These are phyloP conservation scores for Sparus aurata DNA, from an alignment of 2,797 vertebrate species.

Conservation along the genomic window DNA sequence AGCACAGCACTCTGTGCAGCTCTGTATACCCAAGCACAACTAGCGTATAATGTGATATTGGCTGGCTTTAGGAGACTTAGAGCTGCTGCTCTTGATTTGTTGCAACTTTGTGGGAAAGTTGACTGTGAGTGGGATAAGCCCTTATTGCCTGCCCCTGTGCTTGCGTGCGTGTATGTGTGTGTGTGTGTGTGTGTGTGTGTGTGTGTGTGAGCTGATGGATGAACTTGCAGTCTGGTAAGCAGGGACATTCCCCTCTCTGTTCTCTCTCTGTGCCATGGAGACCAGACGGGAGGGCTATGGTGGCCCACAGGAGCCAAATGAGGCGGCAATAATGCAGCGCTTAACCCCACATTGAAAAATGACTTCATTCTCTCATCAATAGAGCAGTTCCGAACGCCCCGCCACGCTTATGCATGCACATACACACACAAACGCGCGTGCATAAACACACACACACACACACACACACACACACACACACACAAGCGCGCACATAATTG, in stretches of 20 bases:
- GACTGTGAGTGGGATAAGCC: constrained; percentile 75
- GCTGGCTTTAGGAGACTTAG: constrained; percentile 74
- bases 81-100: constrained; percentile 76
- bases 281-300: constrained; percentile 87
- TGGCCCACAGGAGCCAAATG: constrained; percentile 89
- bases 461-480: constrained; percentile 36
- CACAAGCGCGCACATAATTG: constrained; percentile 50
- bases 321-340: constrained; percentile 88
- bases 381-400: constrained; percentile 83
- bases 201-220: constrained; percentile 77
- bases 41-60: constrained; percentile 75
- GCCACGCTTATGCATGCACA: constrained; percentile 81
- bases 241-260: constrained; percentile 86
- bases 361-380: constrained; percentile 89
- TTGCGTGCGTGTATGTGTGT: constrained; percentile 24
- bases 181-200: constrained; percentile 41
- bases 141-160: constrained; percentile 62
- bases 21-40: constrained; percentile 58
- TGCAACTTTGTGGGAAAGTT: constrained; percentile 84
- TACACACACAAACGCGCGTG: constrained; percentile 48
- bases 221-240: constrained; percentile 84
- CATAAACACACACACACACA: constrained; percentile 5
- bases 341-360: constrained; percentile 87
- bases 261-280: constrained; percentile 84
- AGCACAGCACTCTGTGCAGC: constrained; percentile 49